A percentile compares a stretch with the other conserved stretches of the same genome.
Conservation (phyloP, 2,797 vertebrate genomes). For the Trachops cirrhosus region DNA sequence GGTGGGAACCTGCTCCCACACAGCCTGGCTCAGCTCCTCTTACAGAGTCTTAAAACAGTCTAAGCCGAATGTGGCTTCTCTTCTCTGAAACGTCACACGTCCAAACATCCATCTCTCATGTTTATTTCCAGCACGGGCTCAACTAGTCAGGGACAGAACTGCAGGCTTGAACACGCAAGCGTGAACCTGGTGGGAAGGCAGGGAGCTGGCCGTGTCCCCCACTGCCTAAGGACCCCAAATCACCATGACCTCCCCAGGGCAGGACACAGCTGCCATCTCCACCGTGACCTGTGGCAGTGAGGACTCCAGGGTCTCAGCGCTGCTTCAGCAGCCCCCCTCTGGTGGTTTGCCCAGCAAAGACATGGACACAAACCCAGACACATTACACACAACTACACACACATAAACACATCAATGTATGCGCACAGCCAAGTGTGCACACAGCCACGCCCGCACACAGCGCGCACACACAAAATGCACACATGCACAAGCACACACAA, state of each 20-base stretch:
- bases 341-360: background rate
- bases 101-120: constrained; percentile 42
- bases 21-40: background rate
- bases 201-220: background rate
- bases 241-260: fast-evolving
- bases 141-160: background rate
- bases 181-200: background rate
- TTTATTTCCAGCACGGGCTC: constrained; percentile 59
- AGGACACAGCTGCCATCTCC: background rate
- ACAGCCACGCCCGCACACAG: background rate
- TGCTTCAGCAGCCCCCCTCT: fast-evolving
- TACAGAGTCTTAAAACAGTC: constrained; percentile 34
- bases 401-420: too few species aligned
- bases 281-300: fast-evolving
- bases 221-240: fast-evolving
- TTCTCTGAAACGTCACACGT: constrained; percentile 21
- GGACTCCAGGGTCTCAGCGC: too few species aligned
- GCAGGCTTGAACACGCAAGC: background rate
- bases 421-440: background rate
- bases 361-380: fast-evolving
- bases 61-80: background rate
- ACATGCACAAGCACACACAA: too few species aligned
- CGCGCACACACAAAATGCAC: too few species aligned
- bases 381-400: too few species aligned
- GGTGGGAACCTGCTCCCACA: background rate